Evolutionary conservation across 2,113 vertebrate genomes (phyloP).

Genomic region (Lampris megalopsis): DNA sequence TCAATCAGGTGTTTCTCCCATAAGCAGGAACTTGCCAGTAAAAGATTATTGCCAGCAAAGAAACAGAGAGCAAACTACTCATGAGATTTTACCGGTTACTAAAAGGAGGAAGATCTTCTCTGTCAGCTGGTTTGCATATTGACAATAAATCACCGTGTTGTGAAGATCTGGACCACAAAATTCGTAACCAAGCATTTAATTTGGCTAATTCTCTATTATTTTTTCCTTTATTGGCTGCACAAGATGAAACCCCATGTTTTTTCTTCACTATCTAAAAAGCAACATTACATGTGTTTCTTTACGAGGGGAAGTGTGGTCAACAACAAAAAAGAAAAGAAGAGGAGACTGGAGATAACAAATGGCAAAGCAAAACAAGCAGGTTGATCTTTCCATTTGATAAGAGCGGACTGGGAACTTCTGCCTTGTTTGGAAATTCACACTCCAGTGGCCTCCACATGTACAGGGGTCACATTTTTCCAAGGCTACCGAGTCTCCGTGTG

Average conservation of each 20-base stretch:
- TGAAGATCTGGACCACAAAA: background rate
- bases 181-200: no score
- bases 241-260: constrained; percentile 13
- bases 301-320: constrained; percentile 8
- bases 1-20: constrained; percentile 34
- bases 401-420: constrained; percentile 47
- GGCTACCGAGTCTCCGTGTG: constrained; percentile 25
- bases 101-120: background rate
- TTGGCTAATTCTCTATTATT: no score
- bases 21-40: background rate
- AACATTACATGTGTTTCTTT: constrained; percentile 9
- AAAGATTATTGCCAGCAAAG: constrained; percentile 34
- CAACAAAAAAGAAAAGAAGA: constrained; percentile 17
- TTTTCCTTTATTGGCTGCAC: background rate
- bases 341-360: constrained; percentile 25
- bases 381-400: constrained; percentile 79
- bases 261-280: constrained; percentile 9
- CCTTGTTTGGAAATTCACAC: constrained; percentile 73
- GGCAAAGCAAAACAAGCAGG: constrained; percentile 72
- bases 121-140: background rate
- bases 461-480: constrained; percentile 67
- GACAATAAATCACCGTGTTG: background rate
- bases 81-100: background rate
- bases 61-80: background rate
- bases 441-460: constrained; percentile 55